Evolutionary conservation across 2,113 vertebrate genomes (phyloP), one percentile per base, ranked within the genome.

Genomic region (Phycodurus eques): DNA sequence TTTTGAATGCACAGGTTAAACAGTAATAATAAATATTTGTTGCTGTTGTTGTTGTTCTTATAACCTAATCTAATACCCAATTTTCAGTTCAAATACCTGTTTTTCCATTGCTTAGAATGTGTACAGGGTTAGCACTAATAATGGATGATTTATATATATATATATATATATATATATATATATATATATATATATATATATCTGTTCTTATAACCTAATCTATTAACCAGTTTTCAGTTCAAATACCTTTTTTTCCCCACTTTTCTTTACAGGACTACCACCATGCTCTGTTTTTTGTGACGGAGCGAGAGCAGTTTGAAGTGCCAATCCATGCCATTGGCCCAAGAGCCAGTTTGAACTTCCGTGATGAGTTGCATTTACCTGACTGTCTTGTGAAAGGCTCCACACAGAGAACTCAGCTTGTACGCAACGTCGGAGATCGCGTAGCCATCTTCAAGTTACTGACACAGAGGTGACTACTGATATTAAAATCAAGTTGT

Each of bases 331-430:
- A 67, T 19, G 95, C 93, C 0, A 89, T 94, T n/a, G 93, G 92
- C 5, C 91, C 95, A 1, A 84, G 92, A 13, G 93, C 91, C 20
- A 80, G 95, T 57, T 83, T 99, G 56, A 93, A 96, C 67, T 94
- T 98, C 77, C 94, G 92, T 0, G 94, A 95, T 19, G 75, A 93
- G n/a, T 35, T 98, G 74, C 77, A 91, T 81, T 95, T 98, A 73
- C 91, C 93, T 0, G 0, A 67, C 5, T 95, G 94, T 56, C 90
- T 93, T 0, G 95, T 98, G 51, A 97, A 97, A 76, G 83, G 83
- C 74, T 89, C 78, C 75, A 92, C 91, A 15, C 87, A 95, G 84
- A 94, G 80, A 79, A 92, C 92, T 19, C 87, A 97, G 17, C 87
- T 95, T 27, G 90, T 95, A 43, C 83, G 71, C 67, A 98, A 97